Percentiles rank a stretch among this genome's conserved stretches.
Evolutionary conservation across 2,797 vertebrate genomes (phyloP).

Genomic region (Oreonectes daqikongensis): DNA sequence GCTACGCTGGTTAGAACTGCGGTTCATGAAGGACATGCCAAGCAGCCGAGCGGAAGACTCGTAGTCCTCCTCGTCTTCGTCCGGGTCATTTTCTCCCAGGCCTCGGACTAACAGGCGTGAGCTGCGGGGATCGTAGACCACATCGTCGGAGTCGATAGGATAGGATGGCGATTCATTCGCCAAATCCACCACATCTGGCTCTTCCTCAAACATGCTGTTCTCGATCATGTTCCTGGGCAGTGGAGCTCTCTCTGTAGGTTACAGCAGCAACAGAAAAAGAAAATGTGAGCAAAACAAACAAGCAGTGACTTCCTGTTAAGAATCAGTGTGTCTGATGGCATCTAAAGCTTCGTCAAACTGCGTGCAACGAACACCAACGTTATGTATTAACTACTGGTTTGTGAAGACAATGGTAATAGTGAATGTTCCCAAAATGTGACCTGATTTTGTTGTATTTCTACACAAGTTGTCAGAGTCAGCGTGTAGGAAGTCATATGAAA

Average conservation of each 20-base stretch:
- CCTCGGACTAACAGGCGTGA: conserved; percentile 91
- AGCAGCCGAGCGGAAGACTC: conserved; percentile 94
- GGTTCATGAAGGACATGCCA: conserved; percentile 98
- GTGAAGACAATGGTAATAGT: background rate
- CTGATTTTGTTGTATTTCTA: background rate
- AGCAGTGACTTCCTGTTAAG: conserved; percentile 45
- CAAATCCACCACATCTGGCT: conserved; percentile 93
- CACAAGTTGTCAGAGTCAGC: background rate
- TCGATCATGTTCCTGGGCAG: conserved; percentile 99
- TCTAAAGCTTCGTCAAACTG: background rate
- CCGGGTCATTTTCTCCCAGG: conserved; percentile 91
- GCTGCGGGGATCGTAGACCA: conserved; percentile 88
- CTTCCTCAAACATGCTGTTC: conserved; percentile 99
- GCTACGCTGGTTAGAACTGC: conserved; percentile 83
- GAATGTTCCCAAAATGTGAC: background rate
- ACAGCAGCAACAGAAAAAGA: conserved; percentile 40
- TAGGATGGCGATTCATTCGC: conserved; percentile 89
- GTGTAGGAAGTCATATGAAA: background rate
- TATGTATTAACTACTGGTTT: background rate
- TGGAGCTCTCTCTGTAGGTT: conserved; percentile 81
- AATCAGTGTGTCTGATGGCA: background rate
- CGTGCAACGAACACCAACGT: too few species aligned
- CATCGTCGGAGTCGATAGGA: conserved; percentile 92
- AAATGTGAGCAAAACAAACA: conserved; percentile 35
- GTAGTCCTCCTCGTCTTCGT: conserved; percentile 95